Conservation (phyloP, 2,113 vertebrate species). For the Pipra filicauda region DNA sequence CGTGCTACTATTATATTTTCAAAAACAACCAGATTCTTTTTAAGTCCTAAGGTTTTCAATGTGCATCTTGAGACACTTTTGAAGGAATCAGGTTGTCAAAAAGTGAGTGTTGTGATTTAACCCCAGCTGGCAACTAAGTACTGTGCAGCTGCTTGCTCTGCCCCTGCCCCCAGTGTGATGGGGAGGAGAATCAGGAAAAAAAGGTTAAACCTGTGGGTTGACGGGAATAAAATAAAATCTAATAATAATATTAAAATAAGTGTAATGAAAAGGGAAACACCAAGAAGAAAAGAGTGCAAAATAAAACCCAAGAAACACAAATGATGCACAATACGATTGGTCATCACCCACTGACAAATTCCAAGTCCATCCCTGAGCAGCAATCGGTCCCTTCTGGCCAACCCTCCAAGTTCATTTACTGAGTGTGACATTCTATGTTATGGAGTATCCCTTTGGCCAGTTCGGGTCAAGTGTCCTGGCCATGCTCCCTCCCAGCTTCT, state of each 20-base stretch:
- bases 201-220: neutral
- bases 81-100: neutral
- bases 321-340: neutral
- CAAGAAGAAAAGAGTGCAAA: neutral
- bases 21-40: neutral
- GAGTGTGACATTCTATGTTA: neutral
- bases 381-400: neutral
- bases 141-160: neutral
- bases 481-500: neutral
- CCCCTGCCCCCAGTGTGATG: neutral
- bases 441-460: neutral
- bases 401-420: neutral
- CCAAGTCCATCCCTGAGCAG: neutral
- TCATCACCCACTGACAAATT: rapidly evolving
- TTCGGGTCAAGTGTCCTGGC: neutral
- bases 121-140: neutral
- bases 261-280: neutral
- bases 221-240: neutral
- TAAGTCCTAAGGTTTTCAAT: neutral
- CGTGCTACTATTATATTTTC: neutral
- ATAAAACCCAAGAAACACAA: neutral
- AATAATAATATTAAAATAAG: neutral
- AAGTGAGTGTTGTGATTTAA: neutral
- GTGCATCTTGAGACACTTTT: neutral
- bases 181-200: neutral